A percentile compares a stretch with the other conserved stretches of the same genome.
These are phyloP conservation scores for Eupithecia exiguata DNA, from an alignment of 2,888 invertebrate species.

Conservation along the genomic window DNA sequence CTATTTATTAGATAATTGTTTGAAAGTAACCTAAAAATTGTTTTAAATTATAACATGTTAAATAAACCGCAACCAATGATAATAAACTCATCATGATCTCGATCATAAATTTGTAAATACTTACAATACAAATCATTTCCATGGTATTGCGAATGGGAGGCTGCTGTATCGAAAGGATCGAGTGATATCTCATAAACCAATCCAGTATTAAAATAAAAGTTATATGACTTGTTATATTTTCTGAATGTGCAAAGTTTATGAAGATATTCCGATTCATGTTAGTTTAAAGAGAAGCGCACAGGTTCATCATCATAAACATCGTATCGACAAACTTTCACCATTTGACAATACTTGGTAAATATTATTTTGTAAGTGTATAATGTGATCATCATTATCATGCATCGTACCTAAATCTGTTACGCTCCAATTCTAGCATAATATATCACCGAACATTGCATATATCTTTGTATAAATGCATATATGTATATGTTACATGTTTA, in stretches of 20 bases:
- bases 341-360: slow-evolving; percentile 84
- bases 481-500: slow-evolving; percentile 85
- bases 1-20: slow-evolving; percentile 18
- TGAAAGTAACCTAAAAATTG: slow-evolving; percentile 6
- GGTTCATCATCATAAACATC: slow-evolving; percentile 62
- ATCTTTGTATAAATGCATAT: slow-evolving; percentile 85
- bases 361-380: slow-evolving; percentile 79
- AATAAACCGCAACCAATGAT: slow-evolving; percentile 53
- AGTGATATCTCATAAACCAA: slow-evolving; percentile 69
- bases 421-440: slow-evolving; percentile 82
- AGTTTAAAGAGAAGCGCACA: slow-evolving; percentile 77
- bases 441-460: slow-evolving; percentile 83
- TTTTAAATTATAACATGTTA: slow-evolving; percentile 31
- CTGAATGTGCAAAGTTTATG: slow-evolving; percentile 56
- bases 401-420: slow-evolving; percentile 73
- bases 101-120: slow-evolving; percentile 71
- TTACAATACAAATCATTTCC: slow-evolving; percentile 50
- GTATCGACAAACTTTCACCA: slow-evolving; percentile 72
- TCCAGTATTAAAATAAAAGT: slow-evolving; percentile 67
- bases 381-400: slow-evolving; percentile 72
- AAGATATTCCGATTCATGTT: slow-evolving; percentile 68
- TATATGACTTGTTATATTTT: slow-evolving; percentile 28
- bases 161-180: slow-evolving; percentile 52
- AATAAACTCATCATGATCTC: slow-evolving; percentile 50
- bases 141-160: slow-evolving; percentile 47